A percentile compares a stretch with the other conserved stretches of the same genome.
These are phyloP conservation scores for Brachionus rubens DNA, from an alignment of 1,140 invertebrate species.

Conservation along the genomic window DNA sequence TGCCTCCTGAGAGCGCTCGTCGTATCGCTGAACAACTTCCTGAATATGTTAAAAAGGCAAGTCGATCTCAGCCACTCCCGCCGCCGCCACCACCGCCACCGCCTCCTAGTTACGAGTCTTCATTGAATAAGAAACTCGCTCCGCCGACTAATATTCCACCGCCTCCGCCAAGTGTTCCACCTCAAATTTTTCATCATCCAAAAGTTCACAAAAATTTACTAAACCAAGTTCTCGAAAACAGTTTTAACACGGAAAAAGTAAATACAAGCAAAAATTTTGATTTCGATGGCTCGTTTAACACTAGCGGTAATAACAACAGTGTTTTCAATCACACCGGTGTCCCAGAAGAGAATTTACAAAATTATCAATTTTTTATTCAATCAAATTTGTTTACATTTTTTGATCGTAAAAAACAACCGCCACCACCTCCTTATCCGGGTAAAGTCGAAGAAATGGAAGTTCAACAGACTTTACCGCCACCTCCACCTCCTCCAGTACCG, in stretches of 20 bases:
- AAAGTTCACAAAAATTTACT: slow-evolving; percentile 21
- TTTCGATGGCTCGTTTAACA: not conserved
- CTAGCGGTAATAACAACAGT: slow-evolving; percentile 20
- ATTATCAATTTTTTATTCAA: slow-evolving; percentile 30
- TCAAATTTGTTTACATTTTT: slow-evolving; percentile 35
- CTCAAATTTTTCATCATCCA: slow-evolving; percentile 26
- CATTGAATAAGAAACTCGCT: not conserved
- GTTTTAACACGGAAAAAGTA: not conserved
- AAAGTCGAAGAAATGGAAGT: slow-evolving; percentile 5
- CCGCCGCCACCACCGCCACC: not conserved
- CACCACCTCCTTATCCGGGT: slow-evolving; percentile 21
- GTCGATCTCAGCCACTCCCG: no score
- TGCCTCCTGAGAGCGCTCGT: not conserved
- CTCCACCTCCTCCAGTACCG: not conserved
- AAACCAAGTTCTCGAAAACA: slow-evolving; percentile 17
- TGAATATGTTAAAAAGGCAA: not conserved
- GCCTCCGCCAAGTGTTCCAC: slow-evolving; percentile 23
- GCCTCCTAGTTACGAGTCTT: slow-evolving; percentile 6
- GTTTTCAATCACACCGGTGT: slow-evolving; percentile 22
- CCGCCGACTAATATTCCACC: slow-evolving; percentile 5
- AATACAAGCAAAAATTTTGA: slow-evolving; percentile 16
- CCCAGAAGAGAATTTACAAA: not conserved
- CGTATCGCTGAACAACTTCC: not conserved
- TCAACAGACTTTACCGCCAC: not conserved
- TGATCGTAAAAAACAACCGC: slow-evolving; percentile 25